Conservation (phyloP, 2,113 vertebrate genomes). For the Chauna torquata region DNA sequence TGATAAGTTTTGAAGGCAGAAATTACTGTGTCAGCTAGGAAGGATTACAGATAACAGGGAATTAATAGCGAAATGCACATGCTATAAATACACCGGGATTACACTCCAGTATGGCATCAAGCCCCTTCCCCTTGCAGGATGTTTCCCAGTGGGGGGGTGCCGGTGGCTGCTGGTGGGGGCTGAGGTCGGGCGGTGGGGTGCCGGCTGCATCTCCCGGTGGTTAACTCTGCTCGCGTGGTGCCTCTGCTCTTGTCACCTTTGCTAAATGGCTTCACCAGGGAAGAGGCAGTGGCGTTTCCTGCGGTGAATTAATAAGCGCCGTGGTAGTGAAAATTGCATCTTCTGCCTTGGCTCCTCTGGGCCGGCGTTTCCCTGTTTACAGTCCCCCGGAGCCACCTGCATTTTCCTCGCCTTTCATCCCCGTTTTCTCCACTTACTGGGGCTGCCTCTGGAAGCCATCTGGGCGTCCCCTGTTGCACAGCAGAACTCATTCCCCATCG, state of each 20-base stretch:
- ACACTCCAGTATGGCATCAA: neutral
- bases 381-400: neutral
- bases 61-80: slow-evolving; percentile 33
- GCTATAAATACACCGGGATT: slow-evolving; percentile 39
- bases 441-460: neutral
- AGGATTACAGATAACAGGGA: slow-evolving; percentile 62
- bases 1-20: slow-evolving; percentile 7
- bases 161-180: no score
- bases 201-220: no score
- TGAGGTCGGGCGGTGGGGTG: no score
- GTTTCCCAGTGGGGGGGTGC: no score
- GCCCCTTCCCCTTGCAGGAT: neutral
- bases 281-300: no score
- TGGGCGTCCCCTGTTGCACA: accelerated
- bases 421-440: accelerated
- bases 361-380: accelerated
- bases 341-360: neutral
- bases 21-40: slow-evolving; percentile 58
- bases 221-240: no score
- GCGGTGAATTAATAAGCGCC: no score
- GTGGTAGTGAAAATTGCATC: no score
- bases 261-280: no score
- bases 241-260: no score
- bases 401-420: neutral
- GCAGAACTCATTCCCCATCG: neutral